Evolutionary conservation across 2,113 vertebrate genomes (phyloP).

Genomic region (Oriolus oriolus): DNA sequence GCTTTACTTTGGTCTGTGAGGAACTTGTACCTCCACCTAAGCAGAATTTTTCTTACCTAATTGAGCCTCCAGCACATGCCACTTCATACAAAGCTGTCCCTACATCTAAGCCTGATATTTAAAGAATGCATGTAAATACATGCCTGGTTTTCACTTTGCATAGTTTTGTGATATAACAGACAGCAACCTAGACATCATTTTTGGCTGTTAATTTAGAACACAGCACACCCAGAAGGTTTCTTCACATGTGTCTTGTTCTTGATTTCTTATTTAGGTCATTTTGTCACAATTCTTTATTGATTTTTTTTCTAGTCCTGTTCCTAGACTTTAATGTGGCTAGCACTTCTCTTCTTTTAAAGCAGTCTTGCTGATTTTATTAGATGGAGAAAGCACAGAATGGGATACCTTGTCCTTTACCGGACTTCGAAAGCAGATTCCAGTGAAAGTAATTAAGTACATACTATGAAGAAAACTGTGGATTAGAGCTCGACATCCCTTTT

Average conservation of each 20-base stretch:
- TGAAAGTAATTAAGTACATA: not conserved
- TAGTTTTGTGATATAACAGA: slow-evolving; percentile 16
- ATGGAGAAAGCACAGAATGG: not conserved
- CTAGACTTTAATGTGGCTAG: not conserved
- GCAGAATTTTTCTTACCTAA: not conserved
- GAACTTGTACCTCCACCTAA: not conserved
- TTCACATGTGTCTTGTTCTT: not conserved
- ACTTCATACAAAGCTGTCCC: slow-evolving; percentile 22
- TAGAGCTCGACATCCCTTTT: not conserved
- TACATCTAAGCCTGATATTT: slow-evolving; percentile 11
- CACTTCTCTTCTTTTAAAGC: not conserved
- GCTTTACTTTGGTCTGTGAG: not conserved
- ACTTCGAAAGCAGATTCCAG: slow-evolving; percentile 34
- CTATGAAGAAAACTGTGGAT: not conserved
- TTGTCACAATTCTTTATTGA: not conserved
- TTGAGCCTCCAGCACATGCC: not conserved
- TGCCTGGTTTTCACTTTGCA: slow-evolving; percentile 7
- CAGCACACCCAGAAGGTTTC: not conserved
- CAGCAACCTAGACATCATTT: not conserved
- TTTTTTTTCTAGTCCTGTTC: not conserved
- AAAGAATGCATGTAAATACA: slow-evolving; percentile 31
- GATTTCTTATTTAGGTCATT: not conserved
- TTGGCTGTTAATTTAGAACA: not conserved
- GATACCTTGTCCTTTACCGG: not conserved
- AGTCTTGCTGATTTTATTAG: not conserved